A percentile compares a stretch with the other conserved stretches of the same genome.
Evolutionary conservation across 2,888 invertebrate species (phyloP).

Genomic region (Catonia carolina): DNA sequence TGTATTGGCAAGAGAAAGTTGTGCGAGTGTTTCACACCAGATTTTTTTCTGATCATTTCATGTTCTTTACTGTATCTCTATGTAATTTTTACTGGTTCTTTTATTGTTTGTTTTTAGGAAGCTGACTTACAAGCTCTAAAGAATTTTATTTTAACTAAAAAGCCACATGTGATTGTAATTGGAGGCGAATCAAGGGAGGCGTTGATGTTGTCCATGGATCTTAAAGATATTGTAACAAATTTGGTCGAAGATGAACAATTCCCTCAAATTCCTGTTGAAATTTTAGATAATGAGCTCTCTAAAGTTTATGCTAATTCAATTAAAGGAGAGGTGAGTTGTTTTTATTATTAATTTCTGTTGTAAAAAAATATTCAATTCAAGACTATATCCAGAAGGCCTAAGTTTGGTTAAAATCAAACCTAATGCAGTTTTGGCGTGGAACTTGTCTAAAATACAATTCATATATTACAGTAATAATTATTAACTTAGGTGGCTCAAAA

Average conservation of each 20-base stretch:
- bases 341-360: neutral
- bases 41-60: no score
- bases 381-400: no score
- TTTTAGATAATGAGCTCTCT: conserved; percentile 89
- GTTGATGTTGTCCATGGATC: conserved; percentile 68
- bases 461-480: no score
- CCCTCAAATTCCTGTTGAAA: conserved; percentile 79
- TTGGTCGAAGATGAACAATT: conserved; percentile 79
- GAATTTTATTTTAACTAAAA: conserved; percentile 81
- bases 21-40: no score
- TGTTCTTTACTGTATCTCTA: no score
- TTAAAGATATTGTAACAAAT: conserved; percentile 65
- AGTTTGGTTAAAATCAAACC: no score
- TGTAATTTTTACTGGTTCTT: no score
- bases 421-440: no score
- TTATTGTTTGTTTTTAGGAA: conserved; percentile 43
- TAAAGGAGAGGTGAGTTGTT: conserved; percentile 56
- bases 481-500: no score
- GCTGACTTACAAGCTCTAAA: conserved; percentile 60
- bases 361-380: conserved; percentile 4
- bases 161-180: conserved; percentile 88
- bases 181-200: conserved; percentile 90
- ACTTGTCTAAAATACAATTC: neutral
- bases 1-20: no score
- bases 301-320: conserved; percentile 89